Base-by-base conservation (phyloP, 2,888 invertebrate genomes). In the Sphecodes monilicornis region DNA sequence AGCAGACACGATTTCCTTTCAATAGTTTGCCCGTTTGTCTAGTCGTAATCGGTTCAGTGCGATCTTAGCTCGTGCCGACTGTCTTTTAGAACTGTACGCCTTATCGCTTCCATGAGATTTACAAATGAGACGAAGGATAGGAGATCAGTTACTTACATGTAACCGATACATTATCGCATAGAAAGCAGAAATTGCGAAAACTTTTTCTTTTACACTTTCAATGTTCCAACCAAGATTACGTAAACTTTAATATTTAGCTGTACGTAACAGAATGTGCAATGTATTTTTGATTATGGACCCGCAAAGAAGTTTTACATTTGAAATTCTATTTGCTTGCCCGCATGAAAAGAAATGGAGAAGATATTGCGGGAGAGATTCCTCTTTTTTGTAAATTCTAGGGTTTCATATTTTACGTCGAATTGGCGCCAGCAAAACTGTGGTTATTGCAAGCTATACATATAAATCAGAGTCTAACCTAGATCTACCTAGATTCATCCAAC, bases 401-500 rank as follows among this genome's bases (percentile, higher is more conserved):
- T 82, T 80, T 80, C 71, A 71, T 71, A 80, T 80, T 57, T 71
- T 57, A 75, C 64, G 60, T 71, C 75, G 71, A 80, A 80, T 82
- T 46, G 64, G n/a, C 50, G 70, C 22, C 6, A 71, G 64, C 64
- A 80, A 80, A 80, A 75, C 66, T 80, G 75, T 71, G 80, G 82
- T 82, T 82, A 82, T 71, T 46, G 80, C 80, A 54, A 66, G 29
- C 75, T 46, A 64, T 66, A 71, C 64, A 71, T 43, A 82, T 82
- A 80, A 75, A 82, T 82, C 54, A 70, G 80, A 75, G 26, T 82
- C 32, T 29, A 74, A 82, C 70, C 64, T n/a, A 70, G 60, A 82
- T 82, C 64, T 80, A 80, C 75, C 75, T 66, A 80, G 75, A 70
- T 82, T 80, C 80, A 29, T 82, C 66, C 82, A 16, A 82, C 80